These are phyloP conservation scores for Fratercula arctica DNA, from an alignment of 2,797 vertebrate species.

Conservation along the genomic window DNA sequence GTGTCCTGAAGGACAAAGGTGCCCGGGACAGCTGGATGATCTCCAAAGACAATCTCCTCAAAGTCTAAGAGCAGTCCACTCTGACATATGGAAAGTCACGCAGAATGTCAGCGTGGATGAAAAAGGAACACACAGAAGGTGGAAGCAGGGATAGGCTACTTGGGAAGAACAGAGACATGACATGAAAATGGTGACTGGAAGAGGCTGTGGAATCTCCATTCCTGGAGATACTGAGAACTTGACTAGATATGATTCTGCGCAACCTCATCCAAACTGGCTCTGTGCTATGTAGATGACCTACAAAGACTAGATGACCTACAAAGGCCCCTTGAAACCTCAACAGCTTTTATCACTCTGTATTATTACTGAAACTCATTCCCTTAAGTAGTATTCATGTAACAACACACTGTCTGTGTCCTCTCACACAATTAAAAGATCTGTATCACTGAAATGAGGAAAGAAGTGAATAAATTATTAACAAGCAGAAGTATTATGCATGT, in stretches of 20 bases:
- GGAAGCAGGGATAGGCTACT: neutral
- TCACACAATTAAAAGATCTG: neutral
- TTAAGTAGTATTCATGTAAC: neutral
- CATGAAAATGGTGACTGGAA: neutral
- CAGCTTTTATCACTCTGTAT: neutral
- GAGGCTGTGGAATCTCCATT: neutral
- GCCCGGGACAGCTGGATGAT: neutral
- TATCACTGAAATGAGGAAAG: neutral
- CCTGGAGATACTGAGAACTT: neutral
- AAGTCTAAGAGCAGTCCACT: neutral
- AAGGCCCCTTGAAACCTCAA: neutral
- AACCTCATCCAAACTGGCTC: neutral
- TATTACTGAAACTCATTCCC: neutral
- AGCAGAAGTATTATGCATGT: neutral
- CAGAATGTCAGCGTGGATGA: neutral
- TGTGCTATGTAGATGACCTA: neutral
- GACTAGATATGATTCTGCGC: neutral
- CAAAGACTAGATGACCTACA: neutral
- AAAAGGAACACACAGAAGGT: neutral
- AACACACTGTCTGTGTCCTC: neutral
- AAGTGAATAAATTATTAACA: neutral
- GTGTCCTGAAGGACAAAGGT: neutral
- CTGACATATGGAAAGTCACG: neutral
- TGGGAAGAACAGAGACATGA: neutral
- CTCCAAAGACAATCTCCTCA: neutral